Conservation (phyloP, 2,797 vertebrate genomes). For the Cyclura pinguis region DNA sequence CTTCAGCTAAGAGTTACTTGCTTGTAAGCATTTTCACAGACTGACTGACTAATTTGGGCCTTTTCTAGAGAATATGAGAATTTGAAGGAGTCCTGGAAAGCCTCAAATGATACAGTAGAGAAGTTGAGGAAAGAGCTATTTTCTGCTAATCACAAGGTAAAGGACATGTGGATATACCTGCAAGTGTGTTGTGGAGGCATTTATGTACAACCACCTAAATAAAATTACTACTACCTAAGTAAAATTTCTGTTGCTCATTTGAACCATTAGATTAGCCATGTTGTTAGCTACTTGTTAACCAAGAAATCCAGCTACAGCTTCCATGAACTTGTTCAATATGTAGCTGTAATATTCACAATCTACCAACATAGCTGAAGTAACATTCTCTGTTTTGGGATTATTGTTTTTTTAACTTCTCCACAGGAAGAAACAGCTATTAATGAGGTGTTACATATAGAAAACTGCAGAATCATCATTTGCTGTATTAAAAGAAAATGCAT, state of each 20-base stretch:
- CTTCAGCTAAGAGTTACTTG: not conserved
- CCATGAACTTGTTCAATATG: not conserved
- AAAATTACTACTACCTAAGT: not conserved
- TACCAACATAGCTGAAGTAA: not conserved
- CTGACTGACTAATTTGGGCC: not conserved
- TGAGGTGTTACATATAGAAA: not conserved
- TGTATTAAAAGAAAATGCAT: not conserved
- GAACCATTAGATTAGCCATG: not conserved
- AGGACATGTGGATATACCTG: not conserved
- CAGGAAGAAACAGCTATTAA: not conserved
- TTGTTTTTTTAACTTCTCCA: not conserved
- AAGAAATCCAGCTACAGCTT: not conserved
- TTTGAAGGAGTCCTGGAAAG: slow-evolving; percentile 88
- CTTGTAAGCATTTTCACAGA: not conserved
- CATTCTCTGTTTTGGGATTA: not conserved
- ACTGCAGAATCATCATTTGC: not conserved
- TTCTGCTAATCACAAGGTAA: slow-evolving; percentile 90
- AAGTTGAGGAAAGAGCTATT: slow-evolving; percentile 92
- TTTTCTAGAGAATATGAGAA: slow-evolving; percentile 92
- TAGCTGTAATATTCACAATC: not conserved
- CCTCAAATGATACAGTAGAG: slow-evolving; percentile 89
- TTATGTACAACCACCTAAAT: not conserved
- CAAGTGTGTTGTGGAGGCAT: not conserved
- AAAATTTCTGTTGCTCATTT: not conserved
- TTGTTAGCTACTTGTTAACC: not conserved